Base-by-base conservation (phyloP, 2,888 invertebrate genomes). In the Cheiracanthium punctorium region DNA sequence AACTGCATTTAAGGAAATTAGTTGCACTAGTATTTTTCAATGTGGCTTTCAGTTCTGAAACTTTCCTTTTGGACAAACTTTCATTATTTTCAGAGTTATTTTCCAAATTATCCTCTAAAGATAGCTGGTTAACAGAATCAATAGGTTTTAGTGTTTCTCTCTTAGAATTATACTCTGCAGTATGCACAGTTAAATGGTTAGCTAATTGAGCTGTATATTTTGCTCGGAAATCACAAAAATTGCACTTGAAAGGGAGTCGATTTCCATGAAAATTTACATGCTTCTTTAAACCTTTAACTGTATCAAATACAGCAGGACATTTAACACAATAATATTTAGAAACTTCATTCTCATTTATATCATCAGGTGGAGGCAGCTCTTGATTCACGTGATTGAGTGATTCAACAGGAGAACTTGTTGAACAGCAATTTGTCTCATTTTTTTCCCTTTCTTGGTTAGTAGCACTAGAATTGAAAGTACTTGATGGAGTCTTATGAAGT, bases 231-330 rank as follows among this genome's bases (percentile, higher is more conserved):
- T 90, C 90, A 88, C 92, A 92, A 69, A 91, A 90, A 0, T 90
- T 89, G 88, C 92, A 97, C 88, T 94, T 94, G 90, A 94, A 94
- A 12, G 94, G 92, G 88, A 94, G 92, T 73, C 93, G 92, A 33
- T 93, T 92, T 79, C 94, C 93, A 91, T 96, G 96, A 90, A 95
- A 95, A n/a, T 79, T 84, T n/a, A 37, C 41, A 90, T 97, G 97
- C 86, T 94, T 94, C 81, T 93, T 93, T 80, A 95, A 92, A 91
- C 96, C 96, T 90, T 94, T 94, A 88, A 94, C 94, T 89, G 94
- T 94, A 87, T 96, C 94, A 92, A 95, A 97, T 91, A 96, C 94
- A 0, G 96, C 96, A 0, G 97, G 97, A 91, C 97, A 97, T 89
- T 95, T 94, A 86, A 94, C 93, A 91, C 97, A 97, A 90, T 84